phyloP scores from a whole-genome alignment of 2,888 invertebrate species.

The Clusia tigrina region DNA sequence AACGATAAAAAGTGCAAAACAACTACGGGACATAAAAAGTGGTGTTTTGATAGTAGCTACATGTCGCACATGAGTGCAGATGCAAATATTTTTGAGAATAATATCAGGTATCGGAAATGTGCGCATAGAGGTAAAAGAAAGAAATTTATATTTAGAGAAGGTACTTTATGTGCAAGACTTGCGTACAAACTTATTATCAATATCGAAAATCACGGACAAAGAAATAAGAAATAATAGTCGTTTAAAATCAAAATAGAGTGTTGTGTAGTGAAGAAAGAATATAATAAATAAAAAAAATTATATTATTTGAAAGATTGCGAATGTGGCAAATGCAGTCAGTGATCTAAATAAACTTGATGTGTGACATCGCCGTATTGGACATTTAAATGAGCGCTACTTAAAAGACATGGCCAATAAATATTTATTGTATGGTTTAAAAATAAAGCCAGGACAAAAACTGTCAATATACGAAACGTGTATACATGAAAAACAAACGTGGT shows the following conservation, averaged over 20 bases:
- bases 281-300: background rate
- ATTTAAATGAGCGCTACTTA: background rate
- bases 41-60: constrained; percentile 27
- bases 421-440: constrained; percentile 6
- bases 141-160: constrained; percentile 1
- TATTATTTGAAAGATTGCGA: background rate
- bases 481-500: constrained; percentile 20
- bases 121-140: constrained; percentile 5
- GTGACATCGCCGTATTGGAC: constrained; percentile 4
- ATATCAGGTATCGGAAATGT: constrained; percentile 17
- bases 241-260: background rate
- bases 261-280: background rate
- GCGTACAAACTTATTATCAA: constrained; percentile 22
- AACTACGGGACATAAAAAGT: too few relatives aligned
- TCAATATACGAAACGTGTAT: constrained; percentile 25
- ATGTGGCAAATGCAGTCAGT: constrained; percentile 12
- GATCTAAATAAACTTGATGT: background rate
- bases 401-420: constrained; percentile 21
- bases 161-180: constrained; percentile 26
- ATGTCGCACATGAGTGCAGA: constrained; percentile 20
- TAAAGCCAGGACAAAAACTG: background rate
- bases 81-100: constrained; percentile 1
- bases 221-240: background rate
- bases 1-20: too few relatives aligned
- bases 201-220: constrained; percentile 20